Evolutionary conservation across 1,140 invertebrate genomes (phyloP), one percentile per base, ranked within the genome.

Genomic region (Planococcus citri): DNA sequence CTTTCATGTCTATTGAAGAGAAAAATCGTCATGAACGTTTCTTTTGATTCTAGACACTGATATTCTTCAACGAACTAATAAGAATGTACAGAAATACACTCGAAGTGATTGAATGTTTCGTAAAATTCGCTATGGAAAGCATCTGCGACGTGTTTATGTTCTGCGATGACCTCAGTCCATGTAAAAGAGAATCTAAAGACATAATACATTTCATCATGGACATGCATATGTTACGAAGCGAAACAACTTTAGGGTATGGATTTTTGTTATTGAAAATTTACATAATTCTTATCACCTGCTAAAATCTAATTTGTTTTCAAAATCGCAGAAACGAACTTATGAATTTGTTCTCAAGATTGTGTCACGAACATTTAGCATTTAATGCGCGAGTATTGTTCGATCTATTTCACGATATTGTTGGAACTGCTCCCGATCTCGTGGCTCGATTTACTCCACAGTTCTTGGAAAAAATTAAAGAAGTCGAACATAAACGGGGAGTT

Each of bases 331-430:
- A 69, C 24, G n/a, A 33, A 21, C 33, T 71, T 8, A 61, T 71
- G 22, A 38, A 58, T 14, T 25, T 68, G 24, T 73, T 73, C 22
- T 60, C 71, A n/a, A 61, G 61, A 21, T 51, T 73, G 3, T 71
- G 72, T 29, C 64, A 70, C 12, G 72, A 73, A 24, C 71, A 73
- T 69, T 37, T 73, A 25, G 72, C 72, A n/a, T 73, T 71, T 58
- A 72, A 71, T 17, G 69, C 70, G 1, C 41, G 71, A 24, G 68
- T 71, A 21, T 29, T 71, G 57, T 73, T 73, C 20, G 72, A 73
- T 68, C 41, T 73, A 14, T 61, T 73, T 58, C 21, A 60, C 1
- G 64, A 29, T 10, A 67, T 73, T 1, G 68, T 68, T 12, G 29
- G 57, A 0, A 51, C 61, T 24, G 70, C 69, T 14, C 72, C 72